These are phyloP conservation scores for Cheilosia variabilis DNA, from an alignment of 2,888 invertebrate genomes.

Conservation along the genomic window DNA sequence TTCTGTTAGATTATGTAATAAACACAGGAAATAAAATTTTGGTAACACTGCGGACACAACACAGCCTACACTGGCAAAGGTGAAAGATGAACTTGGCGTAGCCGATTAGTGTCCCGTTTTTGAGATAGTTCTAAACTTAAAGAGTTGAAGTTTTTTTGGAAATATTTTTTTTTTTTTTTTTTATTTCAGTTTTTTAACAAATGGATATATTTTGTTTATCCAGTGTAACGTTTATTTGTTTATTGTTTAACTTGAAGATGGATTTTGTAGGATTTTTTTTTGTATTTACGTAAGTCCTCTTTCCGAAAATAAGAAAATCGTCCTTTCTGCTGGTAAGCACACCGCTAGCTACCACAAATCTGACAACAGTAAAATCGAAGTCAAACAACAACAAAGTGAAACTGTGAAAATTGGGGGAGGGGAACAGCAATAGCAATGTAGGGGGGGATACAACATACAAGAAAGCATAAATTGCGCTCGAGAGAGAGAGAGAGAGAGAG, in stretches of 20 bases:
- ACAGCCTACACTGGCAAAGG: not conserved
- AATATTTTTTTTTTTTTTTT: not conserved
- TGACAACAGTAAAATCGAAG: slow-evolving; percentile 58
- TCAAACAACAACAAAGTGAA: slow-evolving; percentile 60
- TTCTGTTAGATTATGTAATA: slow-evolving; percentile 40
- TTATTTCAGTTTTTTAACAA: not conserved
- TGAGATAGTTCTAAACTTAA: not conserved
- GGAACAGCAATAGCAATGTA: too few species aligned
- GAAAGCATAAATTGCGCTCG: slow-evolving; percentile 21
- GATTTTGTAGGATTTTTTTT: not conserved
- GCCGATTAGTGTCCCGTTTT: not conserved
- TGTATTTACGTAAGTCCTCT: slow-evolving; percentile 66
- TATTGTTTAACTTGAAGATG: not conserved
- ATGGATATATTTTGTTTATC: not conserved
- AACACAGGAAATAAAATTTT: not conserved
- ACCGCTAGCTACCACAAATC: slow-evolving; percentile 61
- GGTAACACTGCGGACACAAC: not conserved
- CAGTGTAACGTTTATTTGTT: not conserved
- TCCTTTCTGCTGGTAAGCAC: slow-evolving; percentile 53
- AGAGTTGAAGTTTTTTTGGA: not conserved
- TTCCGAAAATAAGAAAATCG: slow-evolving; percentile 26
- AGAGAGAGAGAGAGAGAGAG: not conserved
- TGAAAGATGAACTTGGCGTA: not conserved
- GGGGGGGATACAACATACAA: not conserved
- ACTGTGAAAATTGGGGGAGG: slow-evolving; percentile 8